Evolutionary conservation across 1,140 invertebrate species (phyloP), one percentile per base, ranked within the genome.

Genomic region (Saccostrea cuccullata): DNA sequence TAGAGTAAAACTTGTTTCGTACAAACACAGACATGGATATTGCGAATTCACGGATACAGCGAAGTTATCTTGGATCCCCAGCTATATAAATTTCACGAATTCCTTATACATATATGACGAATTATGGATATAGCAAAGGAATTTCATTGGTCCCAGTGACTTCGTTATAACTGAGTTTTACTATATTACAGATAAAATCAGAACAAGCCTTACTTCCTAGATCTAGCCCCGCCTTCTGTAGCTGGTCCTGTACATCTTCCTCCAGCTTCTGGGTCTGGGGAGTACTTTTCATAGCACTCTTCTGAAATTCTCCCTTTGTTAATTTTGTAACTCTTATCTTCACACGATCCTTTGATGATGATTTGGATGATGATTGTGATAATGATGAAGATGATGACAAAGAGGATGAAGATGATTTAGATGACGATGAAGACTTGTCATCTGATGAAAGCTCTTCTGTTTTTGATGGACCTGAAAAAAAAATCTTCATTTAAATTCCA

Each of bases 161-260:
- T n/a, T n/a, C n/a, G n/a, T n/a, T n/a, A n/a, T n/a, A n/a, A n/a
- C n/a, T n/a, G n/a, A n/a, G n/a, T n/a, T n/a, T n/a, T n/a, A n/a
- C n/a, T n/a, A n/a, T n/a, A n/a, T n/a, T n/a, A n/a, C n/a, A n/a
- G n/a, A n/a, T n/a, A n/a, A 47, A 47, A 47, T 47, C 47, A 47
- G 47, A 47, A 9, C 5, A 47, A 26, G 12, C 77, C 89, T 40
- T 86, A 93, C 93, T 91, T 89, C 90, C 90, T 60, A 90, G 88
- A 64, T 92, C 90, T 82, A 93, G 83, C 8, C 93, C 93, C n/a
- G 93, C 93, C 86, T 93, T 92, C 58, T 93, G 87, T 17, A 94
- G 87, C 67, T 90, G 90, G 67, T 92, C 90, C 85, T 93, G 90
- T 6, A 94, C 90, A 23, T 90, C 89, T 26, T 89, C 84, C 83